Evolutionary conservation across 2,888 invertebrate genomes (phyloP).

Genomic region (Chrysolina americana): DNA sequence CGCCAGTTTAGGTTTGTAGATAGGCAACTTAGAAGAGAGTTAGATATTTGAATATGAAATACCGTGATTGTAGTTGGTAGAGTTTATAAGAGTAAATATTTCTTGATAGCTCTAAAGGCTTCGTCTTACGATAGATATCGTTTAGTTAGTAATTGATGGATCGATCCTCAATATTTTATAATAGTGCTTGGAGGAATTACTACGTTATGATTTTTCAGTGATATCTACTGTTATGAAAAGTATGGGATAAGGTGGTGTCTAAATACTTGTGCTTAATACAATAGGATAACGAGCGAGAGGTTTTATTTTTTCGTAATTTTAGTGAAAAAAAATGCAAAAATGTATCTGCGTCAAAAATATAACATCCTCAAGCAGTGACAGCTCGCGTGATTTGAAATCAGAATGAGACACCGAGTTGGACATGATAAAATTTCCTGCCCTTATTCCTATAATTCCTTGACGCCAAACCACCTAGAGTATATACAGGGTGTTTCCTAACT

Average conservation of each 20-base stretch:
- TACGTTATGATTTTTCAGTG: neutral
- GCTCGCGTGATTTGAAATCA: no score
- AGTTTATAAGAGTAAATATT: conserved; percentile 39
- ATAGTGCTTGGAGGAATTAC: conserved; percentile 7
- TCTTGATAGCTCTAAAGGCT: conserved; percentile 36
- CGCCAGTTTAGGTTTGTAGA: conserved; percentile 72
- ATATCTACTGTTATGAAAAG: neutral
- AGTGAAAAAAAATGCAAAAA: no score
- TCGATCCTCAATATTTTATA: conserved; percentile 10
- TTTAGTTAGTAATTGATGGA: neutral
- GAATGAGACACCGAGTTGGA: no score
- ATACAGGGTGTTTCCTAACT: no score
- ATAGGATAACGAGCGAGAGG: neutral
- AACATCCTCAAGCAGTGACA: no score
- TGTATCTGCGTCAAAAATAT: no score
- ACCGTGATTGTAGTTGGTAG: conserved; percentile 42
- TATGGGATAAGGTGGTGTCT: neutral
- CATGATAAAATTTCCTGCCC: no score
- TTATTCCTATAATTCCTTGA: no score
- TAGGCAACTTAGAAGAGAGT: conserved; percentile 35
- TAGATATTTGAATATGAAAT: conserved; percentile 42
- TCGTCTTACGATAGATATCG: conserved; percentile 24
- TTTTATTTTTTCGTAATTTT: no score
- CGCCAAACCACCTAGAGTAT: no score
- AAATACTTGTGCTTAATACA: neutral